phyloP scores from a whole-genome alignment of 2,113 vertebrate genomes.

The Gila orcuttii region DNA sequence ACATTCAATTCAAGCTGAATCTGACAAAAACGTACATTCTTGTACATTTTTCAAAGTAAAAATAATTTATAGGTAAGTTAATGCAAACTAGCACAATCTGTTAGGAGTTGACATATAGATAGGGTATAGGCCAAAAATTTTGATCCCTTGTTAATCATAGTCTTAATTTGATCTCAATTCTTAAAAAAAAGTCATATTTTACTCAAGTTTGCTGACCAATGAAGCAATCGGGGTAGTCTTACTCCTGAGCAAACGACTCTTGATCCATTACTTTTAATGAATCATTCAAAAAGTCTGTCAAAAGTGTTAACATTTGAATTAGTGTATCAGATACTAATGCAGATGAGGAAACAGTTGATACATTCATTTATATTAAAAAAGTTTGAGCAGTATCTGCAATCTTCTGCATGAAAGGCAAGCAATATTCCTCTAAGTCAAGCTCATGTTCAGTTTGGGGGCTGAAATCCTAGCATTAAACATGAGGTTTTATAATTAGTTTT shows the following conservation, averaged over 20 bases:
- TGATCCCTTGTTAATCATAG: not conserved
- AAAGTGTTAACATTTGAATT: not conserved
- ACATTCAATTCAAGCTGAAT: not conserved
- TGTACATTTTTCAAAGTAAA: not conserved
- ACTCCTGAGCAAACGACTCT: not conserved
- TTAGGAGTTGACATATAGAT: not conserved
- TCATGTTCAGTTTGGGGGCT: not conserved
- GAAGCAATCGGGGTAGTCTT: not conserved
- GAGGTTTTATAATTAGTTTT: not conserved
- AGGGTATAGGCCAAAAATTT: not conserved
- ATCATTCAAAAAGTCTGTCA: not conserved
- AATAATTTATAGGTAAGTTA: too few relatives aligned
- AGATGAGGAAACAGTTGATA: not conserved
- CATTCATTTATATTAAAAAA: not conserved
- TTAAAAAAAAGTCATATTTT: not conserved
- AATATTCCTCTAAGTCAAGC: not conserved
- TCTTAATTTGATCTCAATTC: not conserved
- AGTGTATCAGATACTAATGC: not conserved
- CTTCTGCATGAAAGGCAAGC: not conserved
- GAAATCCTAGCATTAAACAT: conserved; percentile 2
- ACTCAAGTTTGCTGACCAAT: not conserved
- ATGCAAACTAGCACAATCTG: not conserved
- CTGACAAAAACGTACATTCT: not conserved
- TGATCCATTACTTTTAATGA: not conserved
- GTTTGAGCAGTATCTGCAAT: not conserved